A percentile compares a stretch with the other conserved stretches of the same genome.
phyloP scores from a whole-genome alignment of 2,113 vertebrate genomes.

The Corythoichthys intestinalis region DNA sequence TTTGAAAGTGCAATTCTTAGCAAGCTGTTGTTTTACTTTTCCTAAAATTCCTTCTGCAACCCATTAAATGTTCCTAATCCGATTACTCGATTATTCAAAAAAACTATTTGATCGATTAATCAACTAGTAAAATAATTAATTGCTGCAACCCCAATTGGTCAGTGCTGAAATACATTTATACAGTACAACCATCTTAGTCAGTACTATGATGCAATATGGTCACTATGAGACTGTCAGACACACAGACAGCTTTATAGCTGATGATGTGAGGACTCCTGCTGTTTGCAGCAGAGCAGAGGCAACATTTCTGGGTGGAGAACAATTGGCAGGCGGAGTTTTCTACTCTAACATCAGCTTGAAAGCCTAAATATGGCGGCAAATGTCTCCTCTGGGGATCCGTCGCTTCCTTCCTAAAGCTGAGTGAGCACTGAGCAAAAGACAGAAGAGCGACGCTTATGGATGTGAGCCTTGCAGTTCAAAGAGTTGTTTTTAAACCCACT shows the following conservation, averaged over 20 bases:
- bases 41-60: too few species aligned
- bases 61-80: too few species aligned
- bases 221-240: constrained; percentile 46
- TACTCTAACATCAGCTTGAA: constrained; percentile 85
- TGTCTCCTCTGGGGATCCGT: constrained; percentile 74
- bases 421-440: constrained; percentile 81
- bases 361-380: constrained; percentile 82
- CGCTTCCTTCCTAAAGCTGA: constrained; percentile 92
- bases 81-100: too few species aligned
- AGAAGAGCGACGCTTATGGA: constrained; percentile 49
- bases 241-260: constrained; percentile 1
- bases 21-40: too few species aligned
- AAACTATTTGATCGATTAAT: too few species aligned
- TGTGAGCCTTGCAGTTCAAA: constrained; percentile 38
- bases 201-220: not conserved
- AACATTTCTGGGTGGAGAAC: constrained; percentile 84
- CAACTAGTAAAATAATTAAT: too few species aligned
- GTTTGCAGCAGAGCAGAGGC: constrained; percentile 79
- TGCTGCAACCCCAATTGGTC: too few species aligned
- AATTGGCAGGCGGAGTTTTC: constrained; percentile 75
- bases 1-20: too few species aligned
- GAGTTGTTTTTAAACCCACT: not conserved
- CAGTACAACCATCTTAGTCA: not conserved
- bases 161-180: too few species aligned
- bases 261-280: constrained; percentile 70